Percentiles rank a stretch among this genome's conserved stretches.
Conservation (phyloP, 2,888 invertebrate species). For the Oscheius onirici region DNA sequence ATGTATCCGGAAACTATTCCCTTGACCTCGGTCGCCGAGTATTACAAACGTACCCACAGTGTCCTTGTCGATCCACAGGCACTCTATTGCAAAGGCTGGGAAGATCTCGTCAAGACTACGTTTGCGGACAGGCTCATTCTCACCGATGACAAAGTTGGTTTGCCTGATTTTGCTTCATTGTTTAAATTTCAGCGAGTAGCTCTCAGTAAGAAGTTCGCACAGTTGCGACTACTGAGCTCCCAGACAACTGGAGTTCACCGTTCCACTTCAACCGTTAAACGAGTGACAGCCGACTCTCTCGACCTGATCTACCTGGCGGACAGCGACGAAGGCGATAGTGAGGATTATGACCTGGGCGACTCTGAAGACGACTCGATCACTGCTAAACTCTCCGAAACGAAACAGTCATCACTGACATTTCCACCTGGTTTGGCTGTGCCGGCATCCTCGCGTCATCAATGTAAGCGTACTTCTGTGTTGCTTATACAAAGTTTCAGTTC, state of each 20-base stretch:
- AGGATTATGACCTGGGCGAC: neutral
- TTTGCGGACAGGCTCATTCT: slow-evolving; percentile 13
- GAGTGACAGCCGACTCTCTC: slow-evolving; percentile 14
- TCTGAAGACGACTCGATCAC: neutral
- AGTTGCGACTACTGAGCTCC: neutral
- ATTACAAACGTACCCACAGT: slow-evolving; percentile 11
- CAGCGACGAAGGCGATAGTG: slow-evolving; percentile 2
- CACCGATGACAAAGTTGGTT: neutral
- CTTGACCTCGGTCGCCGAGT: slow-evolving; percentile 10
- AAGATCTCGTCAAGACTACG: slow-evolving; percentile 13
- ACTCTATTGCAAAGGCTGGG: slow-evolving; percentile 23
- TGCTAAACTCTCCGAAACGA: neutral
- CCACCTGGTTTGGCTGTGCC: neutral
- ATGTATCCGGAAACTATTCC: slow-evolving; percentile 25
- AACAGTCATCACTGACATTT: neutral
- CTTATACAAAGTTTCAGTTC: neutral
- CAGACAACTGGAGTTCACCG: neutral
- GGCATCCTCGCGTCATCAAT: neutral
- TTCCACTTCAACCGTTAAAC: neutral
- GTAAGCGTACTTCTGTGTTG: neutral
- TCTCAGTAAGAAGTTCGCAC: neutral
- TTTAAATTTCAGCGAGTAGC: neutral
- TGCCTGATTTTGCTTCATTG: neutral
- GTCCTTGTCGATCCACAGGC: slow-evolving; percentile 11
- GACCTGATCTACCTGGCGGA: slow-evolving; percentile 10